These are phyloP conservation scores for Drosophila sordidula DNA, from an alignment of 2,888 invertebrate species.

Conservation along the genomic window DNA sequence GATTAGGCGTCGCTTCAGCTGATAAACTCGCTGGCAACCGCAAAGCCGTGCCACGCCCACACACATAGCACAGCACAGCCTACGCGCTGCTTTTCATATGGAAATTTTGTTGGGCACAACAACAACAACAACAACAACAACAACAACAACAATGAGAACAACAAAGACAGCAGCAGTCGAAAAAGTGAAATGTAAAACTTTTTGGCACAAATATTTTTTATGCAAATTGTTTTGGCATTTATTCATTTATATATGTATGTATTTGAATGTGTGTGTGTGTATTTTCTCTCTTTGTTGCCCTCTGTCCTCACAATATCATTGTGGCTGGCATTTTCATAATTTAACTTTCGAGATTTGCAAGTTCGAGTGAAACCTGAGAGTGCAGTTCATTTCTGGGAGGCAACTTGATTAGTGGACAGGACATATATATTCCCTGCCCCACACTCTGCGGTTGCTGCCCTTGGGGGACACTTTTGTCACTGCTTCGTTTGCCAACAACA, in stretches of 20 bases:
- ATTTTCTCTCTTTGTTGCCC: background rate
- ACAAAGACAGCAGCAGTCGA: constrained; percentile 14
- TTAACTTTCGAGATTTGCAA: constrained; percentile 61
- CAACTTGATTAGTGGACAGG: constrained; percentile 64
- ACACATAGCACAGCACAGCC: constrained; percentile 22
- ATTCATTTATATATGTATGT: constrained; percentile 59
- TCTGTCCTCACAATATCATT: constrained; percentile 40
- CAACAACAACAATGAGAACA: constrained; percentile 18
- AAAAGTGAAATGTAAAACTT: constrained; percentile 64
- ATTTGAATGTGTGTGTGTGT: constrained; percentile 16
- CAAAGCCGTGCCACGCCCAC: constrained; percentile 40
- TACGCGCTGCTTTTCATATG: constrained; percentile 66
- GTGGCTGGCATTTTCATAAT: constrained; percentile 66
- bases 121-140: constrained; percentile 21
- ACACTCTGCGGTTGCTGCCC: constrained; percentile 1
- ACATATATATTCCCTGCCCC: constrained; percentile 14
- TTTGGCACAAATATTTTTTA: constrained; percentile 76
- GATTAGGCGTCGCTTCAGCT: constrained; percentile 76
- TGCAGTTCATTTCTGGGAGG: constrained; percentile 50
- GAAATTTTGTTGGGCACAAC: constrained; percentile 54
- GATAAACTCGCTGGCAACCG: constrained; percentile 68
- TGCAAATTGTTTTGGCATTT: constrained; percentile 78
- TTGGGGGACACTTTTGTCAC: constrained; percentile 35
- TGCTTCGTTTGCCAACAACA: constrained; percentile 44
- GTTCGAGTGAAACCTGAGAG: constrained; percentile 35